Conservation (phyloP, 2,113 vertebrate species). For the Lycocorax pyrrhopterus region DNA sequence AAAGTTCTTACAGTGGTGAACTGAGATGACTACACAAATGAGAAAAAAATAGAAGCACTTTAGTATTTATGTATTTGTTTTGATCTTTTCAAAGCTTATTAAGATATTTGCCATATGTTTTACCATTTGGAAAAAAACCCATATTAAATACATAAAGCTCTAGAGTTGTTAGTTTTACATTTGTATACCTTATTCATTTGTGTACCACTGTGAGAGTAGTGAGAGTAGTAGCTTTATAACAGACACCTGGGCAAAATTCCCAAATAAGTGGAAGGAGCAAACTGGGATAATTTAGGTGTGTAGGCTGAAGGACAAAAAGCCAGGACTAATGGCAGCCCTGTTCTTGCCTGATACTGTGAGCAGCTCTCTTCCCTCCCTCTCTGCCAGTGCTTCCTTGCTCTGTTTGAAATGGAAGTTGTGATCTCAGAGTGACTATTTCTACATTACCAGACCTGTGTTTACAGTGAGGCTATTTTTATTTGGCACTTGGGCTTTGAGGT, state of each 20-base stretch:
- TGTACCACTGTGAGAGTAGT: neutral
- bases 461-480: neutral
- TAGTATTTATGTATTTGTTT: neutral
- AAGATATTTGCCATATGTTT: neutral
- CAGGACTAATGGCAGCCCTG: neutral
- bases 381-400: neutral
- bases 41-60: neutral
- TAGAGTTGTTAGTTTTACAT: neutral
- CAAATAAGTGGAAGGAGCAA: neutral
- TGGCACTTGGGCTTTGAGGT: neutral
- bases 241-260: neutral
- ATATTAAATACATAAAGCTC: neutral
- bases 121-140: neutral
- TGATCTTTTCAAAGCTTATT: neutral
- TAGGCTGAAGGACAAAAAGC: neutral
- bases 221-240: neutral
- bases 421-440: neutral
- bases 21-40: neutral
- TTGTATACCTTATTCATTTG: neutral
- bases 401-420: neutral
- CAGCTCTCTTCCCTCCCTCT: neutral
- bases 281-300: neutral
- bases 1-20: neutral
- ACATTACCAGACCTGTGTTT: neutral
- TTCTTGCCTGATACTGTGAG: neutral